Base-by-base conservation (phyloP, 1,140 invertebrate genomes). In the Cherax quadricarinatus region DNA sequence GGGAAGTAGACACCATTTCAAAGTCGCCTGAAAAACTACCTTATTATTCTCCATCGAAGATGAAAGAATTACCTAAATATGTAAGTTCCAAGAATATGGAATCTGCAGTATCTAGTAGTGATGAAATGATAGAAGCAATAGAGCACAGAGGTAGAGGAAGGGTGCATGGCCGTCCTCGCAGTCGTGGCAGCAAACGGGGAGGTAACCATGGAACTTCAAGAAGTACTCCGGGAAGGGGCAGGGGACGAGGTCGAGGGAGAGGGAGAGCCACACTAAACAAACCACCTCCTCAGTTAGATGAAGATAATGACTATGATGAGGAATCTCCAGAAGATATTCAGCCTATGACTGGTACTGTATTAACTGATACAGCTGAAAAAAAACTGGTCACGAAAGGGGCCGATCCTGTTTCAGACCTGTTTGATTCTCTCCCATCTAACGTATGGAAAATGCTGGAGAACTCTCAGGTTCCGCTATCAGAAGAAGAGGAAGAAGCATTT, bases 401-500 rank as follows among this genome's bases (percentile, higher is more conserved):
- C 62, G 30, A 48, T 30, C 41, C 84, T 53, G 7, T 91, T 49
- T 81, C 85, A 70, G 90, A 86, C 9, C 41, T 91, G 12, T 82
- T 86, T 12, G 75, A 70, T 18, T 86, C 90, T 21, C 49, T 91
- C 24, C 90, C 84, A 16, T 48, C 83, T 62, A 60, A 66, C 18
- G 79, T 91, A 30, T 81, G 83, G 79, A 81, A 80, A 66, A 81
- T 91, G 84, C 41, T 91, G 57, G 82, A 91, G 57, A 70, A 62
- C 78, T 91, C 90, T 10, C 90, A 91, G 84, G 84, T 66, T 48
- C 90, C 90, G 30, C 85, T 91, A 21, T 91, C 90, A 18, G 90
- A 91, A 73, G 90, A 91, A 57, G 90, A 91, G 62, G 90, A 91
- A 53, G 90, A 91, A 62, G 90, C 62, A 12, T 91, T 91, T 91